Conservation (phyloP, 1,140 invertebrate species). For the Diachasmimorpha longicaudata region DNA sequence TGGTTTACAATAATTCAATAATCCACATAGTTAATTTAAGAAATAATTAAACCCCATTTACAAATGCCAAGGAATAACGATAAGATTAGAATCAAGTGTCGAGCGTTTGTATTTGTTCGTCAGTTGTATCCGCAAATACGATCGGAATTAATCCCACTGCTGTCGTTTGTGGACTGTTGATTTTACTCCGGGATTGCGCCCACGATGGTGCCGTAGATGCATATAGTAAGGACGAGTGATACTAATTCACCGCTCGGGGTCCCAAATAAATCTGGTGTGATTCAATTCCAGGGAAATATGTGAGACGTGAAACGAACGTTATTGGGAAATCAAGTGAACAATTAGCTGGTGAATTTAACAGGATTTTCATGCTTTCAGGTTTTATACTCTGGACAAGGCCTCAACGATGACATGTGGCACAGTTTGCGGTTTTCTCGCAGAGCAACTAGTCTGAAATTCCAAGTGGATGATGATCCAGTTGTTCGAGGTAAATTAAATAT, state of each 20-base stretch:
- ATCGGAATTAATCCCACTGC: conserved; percentile 16
- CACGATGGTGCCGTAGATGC: neutral
- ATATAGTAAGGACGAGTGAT: neutral
- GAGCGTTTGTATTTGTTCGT: neutral
- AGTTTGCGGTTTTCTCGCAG: conserved; percentile 84
- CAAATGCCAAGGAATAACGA: neutral
- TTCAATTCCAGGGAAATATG: neutral
- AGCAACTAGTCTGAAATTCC: conserved; percentile 72
- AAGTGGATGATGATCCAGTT: conserved; percentile 82
- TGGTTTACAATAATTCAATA: no score
- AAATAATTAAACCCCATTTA: neutral
- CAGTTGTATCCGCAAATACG: conserved; percentile 6
- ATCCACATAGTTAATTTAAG: no score
- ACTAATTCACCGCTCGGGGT: neutral
- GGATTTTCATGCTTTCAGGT: conserved; percentile 66
- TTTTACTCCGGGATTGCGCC: neutral
- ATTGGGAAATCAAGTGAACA: neutral
- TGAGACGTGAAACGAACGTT: neutral
- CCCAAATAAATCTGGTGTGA: neutral
- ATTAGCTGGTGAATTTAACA: no score
- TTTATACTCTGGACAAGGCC: conserved; percentile 79
- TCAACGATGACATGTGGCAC: conserved; percentile 96
- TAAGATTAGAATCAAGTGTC: conserved; percentile 10
- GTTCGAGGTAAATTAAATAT: conserved; percentile 74
- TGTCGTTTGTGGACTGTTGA: neutral